phyloP scores from a whole-genome alignment of 1,140 invertebrate genomes.

The Drosophila sp. region DNA sequence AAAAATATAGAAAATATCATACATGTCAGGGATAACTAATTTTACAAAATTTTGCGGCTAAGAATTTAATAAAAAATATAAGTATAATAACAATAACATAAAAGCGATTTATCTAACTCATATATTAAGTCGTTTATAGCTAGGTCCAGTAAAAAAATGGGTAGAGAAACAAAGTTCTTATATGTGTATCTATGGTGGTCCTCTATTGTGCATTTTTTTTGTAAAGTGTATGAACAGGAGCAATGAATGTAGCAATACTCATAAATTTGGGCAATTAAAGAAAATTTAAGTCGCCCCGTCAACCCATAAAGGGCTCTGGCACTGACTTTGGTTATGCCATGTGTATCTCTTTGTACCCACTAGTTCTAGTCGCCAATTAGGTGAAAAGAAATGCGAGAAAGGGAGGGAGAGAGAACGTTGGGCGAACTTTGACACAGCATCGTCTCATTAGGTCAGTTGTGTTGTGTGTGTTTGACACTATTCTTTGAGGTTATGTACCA shows the following conservation, averaged over 20 bases:
- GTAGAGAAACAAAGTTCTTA: no score
- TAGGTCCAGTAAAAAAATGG: no score
- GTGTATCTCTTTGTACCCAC: conserved; percentile 15
- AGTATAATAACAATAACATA: no score
- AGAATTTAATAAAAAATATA: no score
- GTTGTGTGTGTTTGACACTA: conserved; percentile 1
- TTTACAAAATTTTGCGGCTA: no score
- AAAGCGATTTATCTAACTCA: no score
- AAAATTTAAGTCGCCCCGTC: conserved; percentile 45
- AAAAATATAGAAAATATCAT: background rate
- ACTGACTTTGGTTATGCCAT: conserved; percentile 1
- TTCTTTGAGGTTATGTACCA: background rate
- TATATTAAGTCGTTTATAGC: no score
- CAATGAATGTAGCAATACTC: conserved; percentile 34
- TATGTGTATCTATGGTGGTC: no score
- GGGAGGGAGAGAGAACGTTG: background rate
- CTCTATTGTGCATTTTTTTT: no score
- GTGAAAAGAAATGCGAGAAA: background rate
- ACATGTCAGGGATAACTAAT: no score
- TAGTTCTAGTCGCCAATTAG: background rate
- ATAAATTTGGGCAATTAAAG: conserved; percentile 76
- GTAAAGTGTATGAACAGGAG: background rate
- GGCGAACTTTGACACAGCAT: conserved; percentile 24
- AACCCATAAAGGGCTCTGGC: background rate
- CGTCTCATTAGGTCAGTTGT: conserved; percentile 65